These are phyloP conservation scores for Tympanoctomys barrerae DNA, from an alignment of 2,797 vertebrate genomes.

Conservation along the genomic window DNA sequence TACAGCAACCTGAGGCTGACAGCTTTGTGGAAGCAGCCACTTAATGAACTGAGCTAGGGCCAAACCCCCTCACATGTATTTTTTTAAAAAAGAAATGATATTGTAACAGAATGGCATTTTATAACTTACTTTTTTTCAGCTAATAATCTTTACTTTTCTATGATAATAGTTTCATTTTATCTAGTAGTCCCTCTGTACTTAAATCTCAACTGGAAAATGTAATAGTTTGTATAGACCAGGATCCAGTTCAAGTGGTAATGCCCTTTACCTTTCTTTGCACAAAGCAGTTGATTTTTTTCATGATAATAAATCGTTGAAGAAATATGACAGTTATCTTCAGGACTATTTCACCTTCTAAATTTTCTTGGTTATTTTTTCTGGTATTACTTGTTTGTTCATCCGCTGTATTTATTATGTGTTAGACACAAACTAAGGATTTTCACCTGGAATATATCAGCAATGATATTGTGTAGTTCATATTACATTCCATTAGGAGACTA, in stretches of 20 bases:
- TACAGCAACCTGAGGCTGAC: too few species aligned
- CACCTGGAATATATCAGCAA: neutral
- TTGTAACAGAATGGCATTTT: neutral
- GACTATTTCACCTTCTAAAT: neutral
- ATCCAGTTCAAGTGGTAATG: neutral
- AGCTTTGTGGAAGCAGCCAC: too few species aligned
- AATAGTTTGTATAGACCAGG: neutral
- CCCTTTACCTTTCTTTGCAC: neutral
- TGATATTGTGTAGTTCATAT: neutral
- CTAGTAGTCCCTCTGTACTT: neutral
- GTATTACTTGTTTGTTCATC: conserved; percentile 28
- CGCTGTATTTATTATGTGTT: neutral
- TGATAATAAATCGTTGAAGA: conserved; percentile 12
- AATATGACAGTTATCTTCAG: neutral
- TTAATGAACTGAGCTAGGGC: too few species aligned
- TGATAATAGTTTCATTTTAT: neutral
- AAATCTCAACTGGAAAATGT: conserved; percentile 18
- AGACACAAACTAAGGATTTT: neutral
- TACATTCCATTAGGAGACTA: neutral
- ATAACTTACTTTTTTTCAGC: conserved; percentile 25
- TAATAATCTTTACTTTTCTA: neutral
- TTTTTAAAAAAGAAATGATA: neutral
- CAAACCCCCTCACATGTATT: neutral
- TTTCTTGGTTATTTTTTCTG: neutral
- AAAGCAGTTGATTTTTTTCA: conserved; percentile 11